phyloP scores from a whole-genome alignment of 2,797 vertebrate species.

The Clarias fuscus region DNA sequence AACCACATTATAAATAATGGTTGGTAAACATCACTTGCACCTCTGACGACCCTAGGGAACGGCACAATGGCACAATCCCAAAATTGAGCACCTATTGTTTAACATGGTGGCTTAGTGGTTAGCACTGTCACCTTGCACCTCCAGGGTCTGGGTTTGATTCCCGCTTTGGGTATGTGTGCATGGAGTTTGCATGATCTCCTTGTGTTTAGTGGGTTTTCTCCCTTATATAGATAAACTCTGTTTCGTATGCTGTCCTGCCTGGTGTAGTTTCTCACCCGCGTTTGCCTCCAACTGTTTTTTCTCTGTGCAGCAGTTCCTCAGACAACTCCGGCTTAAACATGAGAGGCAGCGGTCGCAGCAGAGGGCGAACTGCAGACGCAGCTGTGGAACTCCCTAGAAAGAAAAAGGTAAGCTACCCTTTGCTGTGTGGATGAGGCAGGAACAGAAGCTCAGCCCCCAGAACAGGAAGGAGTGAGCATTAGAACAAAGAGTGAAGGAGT shows the following conservation, averaged over 20 bases:
- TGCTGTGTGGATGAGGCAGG: neutral
- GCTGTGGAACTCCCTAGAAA: neutral
- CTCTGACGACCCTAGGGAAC: neutral
- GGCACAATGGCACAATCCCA: neutral
- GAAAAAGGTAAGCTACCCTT: conserved; percentile 5
- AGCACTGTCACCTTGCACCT: too few relatives aligned
- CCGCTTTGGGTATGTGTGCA: too few relatives aligned
- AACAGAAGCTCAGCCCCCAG: conserved; percentile 5
- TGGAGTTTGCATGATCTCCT: too few relatives aligned
- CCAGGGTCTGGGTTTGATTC: too few relatives aligned
- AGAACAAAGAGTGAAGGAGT: neutral
- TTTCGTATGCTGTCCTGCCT: neutral
- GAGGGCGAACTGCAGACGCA: neutral
- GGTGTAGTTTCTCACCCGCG: neutral
- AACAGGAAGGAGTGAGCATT: neutral
- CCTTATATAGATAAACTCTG: neutral
- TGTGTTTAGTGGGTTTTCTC: too few relatives aligned
- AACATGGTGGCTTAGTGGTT: neutral
- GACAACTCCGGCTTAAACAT: neutral
- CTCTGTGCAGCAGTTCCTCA: neutral
- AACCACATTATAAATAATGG: neutral
- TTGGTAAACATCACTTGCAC: neutral
- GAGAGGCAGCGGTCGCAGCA: neutral
- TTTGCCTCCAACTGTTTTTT: neutral
- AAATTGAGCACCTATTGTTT: neutral